Conservation (phyloP, 2,113 vertebrate species). For the Calidris pugnax region DNA sequence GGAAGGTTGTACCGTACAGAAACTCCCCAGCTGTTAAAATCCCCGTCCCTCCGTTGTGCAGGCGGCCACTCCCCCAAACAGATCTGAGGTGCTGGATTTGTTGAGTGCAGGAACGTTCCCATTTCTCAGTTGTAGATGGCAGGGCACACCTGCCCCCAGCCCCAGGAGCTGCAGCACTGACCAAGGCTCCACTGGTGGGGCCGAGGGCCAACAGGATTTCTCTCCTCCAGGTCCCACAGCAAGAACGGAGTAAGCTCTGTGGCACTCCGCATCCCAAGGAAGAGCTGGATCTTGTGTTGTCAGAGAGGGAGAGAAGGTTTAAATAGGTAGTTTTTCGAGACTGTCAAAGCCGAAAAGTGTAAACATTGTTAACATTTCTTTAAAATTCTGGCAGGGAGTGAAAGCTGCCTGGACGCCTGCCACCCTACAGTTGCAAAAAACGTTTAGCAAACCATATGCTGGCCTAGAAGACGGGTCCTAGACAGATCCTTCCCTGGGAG, state of each 20-base stretch:
- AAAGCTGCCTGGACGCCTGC: background rate
- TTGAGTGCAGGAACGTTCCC: background rate
- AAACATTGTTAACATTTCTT: constrained; percentile 48
- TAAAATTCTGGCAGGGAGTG: constrained; percentile 32
- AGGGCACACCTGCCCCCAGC: fast-evolving
- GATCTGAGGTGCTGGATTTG: background rate
- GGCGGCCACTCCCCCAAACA: background rate
- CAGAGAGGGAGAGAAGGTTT: background rate
- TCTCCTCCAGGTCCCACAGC: fast-evolving
- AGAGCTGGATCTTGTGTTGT: background rate
- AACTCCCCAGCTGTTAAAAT: background rate
- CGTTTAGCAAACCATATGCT: constrained; percentile 25
- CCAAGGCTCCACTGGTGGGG: background rate
- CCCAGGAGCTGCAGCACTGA: too few species aligned
- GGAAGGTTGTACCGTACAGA: background rate
- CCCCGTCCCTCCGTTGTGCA: background rate
- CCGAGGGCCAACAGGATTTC: background rate
- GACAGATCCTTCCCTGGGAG: background rate
- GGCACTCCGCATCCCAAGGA: background rate
- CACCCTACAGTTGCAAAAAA: constrained; percentile 18
- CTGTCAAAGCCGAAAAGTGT: constrained; percentile 26
- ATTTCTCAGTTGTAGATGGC: background rate
- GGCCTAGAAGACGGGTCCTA: constrained; percentile 10
- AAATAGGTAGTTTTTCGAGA: constrained; percentile 34
- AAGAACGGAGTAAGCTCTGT: background rate